Percentiles rank a stretch among this genome's conserved stretches.
phyloP scores from a whole-genome alignment of 2,888 invertebrate species.

The Ophonus ardosiacus region DNA sequence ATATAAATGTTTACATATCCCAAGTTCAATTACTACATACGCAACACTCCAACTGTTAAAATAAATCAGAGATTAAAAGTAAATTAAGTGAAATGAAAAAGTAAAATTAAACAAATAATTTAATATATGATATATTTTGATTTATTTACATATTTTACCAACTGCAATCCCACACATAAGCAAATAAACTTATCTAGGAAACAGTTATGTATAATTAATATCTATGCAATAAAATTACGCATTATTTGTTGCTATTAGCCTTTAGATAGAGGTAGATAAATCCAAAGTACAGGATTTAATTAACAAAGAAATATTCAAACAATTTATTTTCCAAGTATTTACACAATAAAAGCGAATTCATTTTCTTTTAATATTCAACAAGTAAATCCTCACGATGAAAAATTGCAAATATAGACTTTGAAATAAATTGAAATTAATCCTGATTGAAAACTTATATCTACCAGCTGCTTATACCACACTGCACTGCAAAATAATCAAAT shows the following conservation, averaged over 20 bases:
- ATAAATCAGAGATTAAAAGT: conserved; percentile 6
- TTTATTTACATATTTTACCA: conserved; percentile 36
- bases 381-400: neutral
- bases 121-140: conserved; percentile 23
- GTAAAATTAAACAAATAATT: conserved; percentile 1
- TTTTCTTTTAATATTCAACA: neutral
- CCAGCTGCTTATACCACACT: neutral
- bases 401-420: neutral
- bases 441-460: conserved; percentile 25
- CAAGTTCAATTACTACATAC: neutral
- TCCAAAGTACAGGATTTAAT: conserved; percentile 29
- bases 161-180: conserved; percentile 42
- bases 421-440: conserved; percentile 2
- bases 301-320: conserved; percentile 37
- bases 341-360: conserved; percentile 16
- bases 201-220: conserved; percentile 16
- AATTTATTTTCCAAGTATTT: conserved; percentile 19
- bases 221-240: conserved; percentile 38
- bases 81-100: neutral
- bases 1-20: neutral
- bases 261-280: conserved; percentile 41
- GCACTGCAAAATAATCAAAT: conserved; percentile 31
- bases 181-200: conserved; percentile 43
- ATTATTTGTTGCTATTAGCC: conserved; percentile 29
- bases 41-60: too few species aligned